These are phyloP conservation scores for Gonatopus flavifemur DNA, from an alignment of 1,140 invertebrate species.

Conservation along the genomic window DNA sequence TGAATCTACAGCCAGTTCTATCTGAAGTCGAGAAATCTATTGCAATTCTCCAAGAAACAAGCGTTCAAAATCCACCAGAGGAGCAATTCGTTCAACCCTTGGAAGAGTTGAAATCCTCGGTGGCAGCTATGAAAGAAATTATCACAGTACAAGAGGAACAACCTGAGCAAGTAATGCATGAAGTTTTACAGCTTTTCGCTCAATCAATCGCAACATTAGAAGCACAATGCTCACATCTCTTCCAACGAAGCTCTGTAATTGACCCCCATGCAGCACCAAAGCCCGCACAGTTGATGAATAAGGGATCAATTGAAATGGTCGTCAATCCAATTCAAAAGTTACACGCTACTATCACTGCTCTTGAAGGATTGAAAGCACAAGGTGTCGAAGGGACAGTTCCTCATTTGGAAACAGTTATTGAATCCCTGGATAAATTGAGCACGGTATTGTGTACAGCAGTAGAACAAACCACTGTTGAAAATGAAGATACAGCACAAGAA, in stretches of 20 bases:
- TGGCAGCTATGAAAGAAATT: conserved; percentile 48
- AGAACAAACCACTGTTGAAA: too few species aligned
- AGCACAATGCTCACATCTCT: not conserved
- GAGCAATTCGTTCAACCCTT: conserved; percentile 31
- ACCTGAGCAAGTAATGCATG: not conserved
- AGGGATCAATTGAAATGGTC: not conserved
- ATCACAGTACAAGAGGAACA: conserved; percentile 14
- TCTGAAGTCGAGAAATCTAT: conserved; percentile 30
- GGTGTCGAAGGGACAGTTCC: too few species aligned
- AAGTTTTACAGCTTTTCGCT: not conserved
- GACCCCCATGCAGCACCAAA: too few species aligned
- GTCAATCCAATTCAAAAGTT: not conserved
- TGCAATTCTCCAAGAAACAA: conserved; percentile 36
- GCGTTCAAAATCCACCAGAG: conserved; percentile 18
- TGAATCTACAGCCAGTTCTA: conserved; percentile 14
- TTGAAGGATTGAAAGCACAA: too few species aligned
- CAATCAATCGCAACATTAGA: conserved; percentile 10
- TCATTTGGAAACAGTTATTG: too few species aligned
- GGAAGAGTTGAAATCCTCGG: conserved; percentile 44
- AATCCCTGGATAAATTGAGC: too few species aligned
- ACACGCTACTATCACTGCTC: conserved; percentile 1
- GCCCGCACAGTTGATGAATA: not conserved
- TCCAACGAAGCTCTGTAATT: too few species aligned
- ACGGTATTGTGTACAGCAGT: too few species aligned
- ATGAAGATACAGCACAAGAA: not conserved